phyloP scores from a whole-genome alignment of 2,888 invertebrate genomes.

The Rhamphomyia laevipes region DNA sequence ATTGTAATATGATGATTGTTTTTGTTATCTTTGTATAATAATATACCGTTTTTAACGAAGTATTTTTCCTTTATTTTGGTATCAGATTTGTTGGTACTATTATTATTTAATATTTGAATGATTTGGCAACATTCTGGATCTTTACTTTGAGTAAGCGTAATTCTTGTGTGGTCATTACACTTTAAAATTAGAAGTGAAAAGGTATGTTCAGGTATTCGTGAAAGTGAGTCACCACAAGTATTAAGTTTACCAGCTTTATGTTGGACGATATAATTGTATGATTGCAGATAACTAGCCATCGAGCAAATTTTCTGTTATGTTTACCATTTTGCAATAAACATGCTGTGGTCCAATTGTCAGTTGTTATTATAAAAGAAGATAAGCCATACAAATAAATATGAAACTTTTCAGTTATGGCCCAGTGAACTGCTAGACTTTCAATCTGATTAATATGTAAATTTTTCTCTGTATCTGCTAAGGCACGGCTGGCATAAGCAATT shows the following conservation, averaged over 20 bases:
- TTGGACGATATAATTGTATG: constrained; percentile 5
- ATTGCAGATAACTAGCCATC: constrained; percentile 5
- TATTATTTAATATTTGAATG: neutral
- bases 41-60: constrained; percentile 1
- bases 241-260: constrained; percentile 5
- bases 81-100: neutral
- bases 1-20: neutral
- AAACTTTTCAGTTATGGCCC: neutral
- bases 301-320: constrained; percentile 4
- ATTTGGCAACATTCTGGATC: neutral
- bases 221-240: constrained; percentile 1
- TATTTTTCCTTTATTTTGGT: constrained; percentile 1
- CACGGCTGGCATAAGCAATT: neutral
- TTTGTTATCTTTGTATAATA: constrained; percentile 6
- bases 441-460: neutral
- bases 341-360: constrained; percentile 7
- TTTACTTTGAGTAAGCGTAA: neutral
- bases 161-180: constrained; percentile 3
- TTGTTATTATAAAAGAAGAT: neutral
- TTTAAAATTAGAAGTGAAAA: neutral
- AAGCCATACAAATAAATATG: constrained; percentile 6
- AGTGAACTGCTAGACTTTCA: neutral
- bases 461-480: neutral
- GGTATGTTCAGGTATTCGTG: constrained; percentile 2
- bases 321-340: constrained; percentile 5